These are phyloP conservation scores for Hipposideros larvatus DNA, from an alignment of 2,797 vertebrate species.

Conservation along the genomic window DNA sequence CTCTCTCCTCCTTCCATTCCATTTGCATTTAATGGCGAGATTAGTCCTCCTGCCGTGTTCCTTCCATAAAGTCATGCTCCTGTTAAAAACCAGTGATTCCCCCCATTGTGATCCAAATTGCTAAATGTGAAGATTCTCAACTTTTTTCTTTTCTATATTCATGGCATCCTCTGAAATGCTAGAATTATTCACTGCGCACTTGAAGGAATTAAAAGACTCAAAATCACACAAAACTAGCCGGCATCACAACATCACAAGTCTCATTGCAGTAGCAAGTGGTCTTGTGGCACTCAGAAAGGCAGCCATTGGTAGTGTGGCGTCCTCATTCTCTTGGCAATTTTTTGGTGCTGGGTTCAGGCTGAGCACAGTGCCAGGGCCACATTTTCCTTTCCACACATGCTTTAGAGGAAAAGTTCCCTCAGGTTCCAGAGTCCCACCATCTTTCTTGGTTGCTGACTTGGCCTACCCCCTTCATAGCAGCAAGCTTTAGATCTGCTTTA, in stretches of 20 bases:
- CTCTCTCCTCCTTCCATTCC: not conserved
- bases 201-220: not conserved
- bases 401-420: not conserved
- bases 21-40: not conserved
- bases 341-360: not conserved
- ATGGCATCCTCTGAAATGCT: constrained; percentile 4
- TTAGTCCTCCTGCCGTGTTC: not conserved
- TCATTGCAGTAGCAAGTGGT: too few species aligned
- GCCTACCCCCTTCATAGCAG: not conserved
- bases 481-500: not conserved
- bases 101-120: not conserved
- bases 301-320: too few species aligned
- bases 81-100: not conserved
- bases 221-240: not conserved
- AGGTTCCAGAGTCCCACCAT: not conserved
- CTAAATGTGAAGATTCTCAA: not conserved
- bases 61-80: not conserved
- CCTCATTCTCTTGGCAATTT: not conserved
- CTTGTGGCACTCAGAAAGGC: not conserved
- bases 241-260: not conserved
- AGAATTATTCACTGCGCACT: not conserved
- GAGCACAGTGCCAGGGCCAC: not conserved
- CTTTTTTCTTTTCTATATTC: not conserved
- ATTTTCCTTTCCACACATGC: not conserved
- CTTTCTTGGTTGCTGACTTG: not conserved